These are phyloP conservation scores for Boloria selene DNA, from an alignment of 2,888 invertebrate species.

Conservation along the genomic window DNA sequence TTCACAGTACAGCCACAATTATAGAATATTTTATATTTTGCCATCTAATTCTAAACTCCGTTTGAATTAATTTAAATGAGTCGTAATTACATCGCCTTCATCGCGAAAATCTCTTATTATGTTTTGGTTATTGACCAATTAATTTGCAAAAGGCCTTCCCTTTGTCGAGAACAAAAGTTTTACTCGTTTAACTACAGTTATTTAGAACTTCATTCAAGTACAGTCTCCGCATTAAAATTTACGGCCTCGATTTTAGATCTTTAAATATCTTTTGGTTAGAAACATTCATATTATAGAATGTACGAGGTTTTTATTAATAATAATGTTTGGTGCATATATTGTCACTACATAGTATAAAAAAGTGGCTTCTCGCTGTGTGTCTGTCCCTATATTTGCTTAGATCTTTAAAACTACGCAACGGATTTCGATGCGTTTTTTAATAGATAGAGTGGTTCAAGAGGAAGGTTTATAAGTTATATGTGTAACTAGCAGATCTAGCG, in stretches of 20 bases:
- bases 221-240: slow-evolving; percentile 13
- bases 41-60: background rate
- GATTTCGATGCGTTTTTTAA: too few relatives aligned
- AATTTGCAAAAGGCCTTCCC: slow-evolving; percentile 16
- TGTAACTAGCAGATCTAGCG: too few relatives aligned
- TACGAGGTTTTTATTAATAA: too few relatives aligned
- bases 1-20: too few relatives aligned
- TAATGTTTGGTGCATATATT: too few relatives aligned
- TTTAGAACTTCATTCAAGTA: slow-evolving; percentile 16
- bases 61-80: slow-evolving; percentile 15
- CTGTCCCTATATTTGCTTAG: too few relatives aligned
- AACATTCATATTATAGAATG: background rate
- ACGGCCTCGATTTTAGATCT: slow-evolving; percentile 16
- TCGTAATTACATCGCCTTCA: slow-evolving; percentile 15
- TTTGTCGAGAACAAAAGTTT: slow-evolving; percentile 22
- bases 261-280: slow-evolving; percentile 6
- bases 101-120: slow-evolving; percentile 14
- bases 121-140: slow-evolving; percentile 22
- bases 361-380: too few relatives aligned
- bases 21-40: background rate
- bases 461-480: too few relatives aligned
- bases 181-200: slow-evolving; percentile 22
- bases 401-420: too few relatives aligned
- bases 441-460: too few relatives aligned
- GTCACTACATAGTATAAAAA: too few relatives aligned